Percentiles rank a stretch among this genome's conserved stretches.
Conservation (phyloP, 2,797 vertebrate species). For the Selene dorsalis region DNA sequence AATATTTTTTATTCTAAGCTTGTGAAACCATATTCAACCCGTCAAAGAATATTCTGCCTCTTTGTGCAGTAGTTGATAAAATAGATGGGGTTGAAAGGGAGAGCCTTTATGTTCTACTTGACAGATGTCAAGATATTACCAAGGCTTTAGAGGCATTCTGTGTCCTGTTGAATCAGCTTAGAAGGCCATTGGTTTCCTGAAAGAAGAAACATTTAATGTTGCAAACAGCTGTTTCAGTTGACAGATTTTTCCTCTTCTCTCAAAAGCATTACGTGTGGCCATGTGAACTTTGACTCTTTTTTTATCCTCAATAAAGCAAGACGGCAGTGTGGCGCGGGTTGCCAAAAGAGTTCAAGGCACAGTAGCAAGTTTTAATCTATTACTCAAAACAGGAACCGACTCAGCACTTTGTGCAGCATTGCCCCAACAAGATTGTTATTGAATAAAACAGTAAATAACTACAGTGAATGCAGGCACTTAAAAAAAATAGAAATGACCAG, state of each 20-base stretch:
- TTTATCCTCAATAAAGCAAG: slow-evolving; percentile 42
- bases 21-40: slow-evolving; percentile 44
- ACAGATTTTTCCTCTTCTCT: slow-evolving; percentile 37
- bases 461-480: not conserved
- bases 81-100: slow-evolving; percentile 33
- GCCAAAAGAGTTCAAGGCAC: slow-evolving; percentile 47
- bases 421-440: slow-evolving; percentile 3
- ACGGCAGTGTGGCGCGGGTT: slow-evolving; percentile 43
- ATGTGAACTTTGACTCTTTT: slow-evolving; percentile 50
- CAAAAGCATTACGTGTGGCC: slow-evolving; percentile 25
- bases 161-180: slow-evolving; percentile 63
- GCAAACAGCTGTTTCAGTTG: slow-evolving; percentile 64
- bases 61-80: slow-evolving; percentile 44
- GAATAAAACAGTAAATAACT: not conserved
- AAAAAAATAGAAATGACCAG: not conserved
- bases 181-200: slow-evolving; percentile 56
- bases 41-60: slow-evolving; percentile 47
- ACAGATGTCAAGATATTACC: slow-evolving; percentile 66
- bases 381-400: slow-evolving; percentile 39
- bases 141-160: slow-evolving; percentile 50
- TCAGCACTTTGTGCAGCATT: slow-evolving; percentile 5
- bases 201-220: slow-evolving; percentile 42
- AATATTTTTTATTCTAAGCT: slow-evolving; percentile 50
- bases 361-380: slow-evolving; percentile 23
- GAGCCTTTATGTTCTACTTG: slow-evolving; percentile 56